These are phyloP conservation scores for Acanthopagrus latus DNA, from an alignment of 2,797 vertebrate species.

Conservation along the genomic window DNA sequence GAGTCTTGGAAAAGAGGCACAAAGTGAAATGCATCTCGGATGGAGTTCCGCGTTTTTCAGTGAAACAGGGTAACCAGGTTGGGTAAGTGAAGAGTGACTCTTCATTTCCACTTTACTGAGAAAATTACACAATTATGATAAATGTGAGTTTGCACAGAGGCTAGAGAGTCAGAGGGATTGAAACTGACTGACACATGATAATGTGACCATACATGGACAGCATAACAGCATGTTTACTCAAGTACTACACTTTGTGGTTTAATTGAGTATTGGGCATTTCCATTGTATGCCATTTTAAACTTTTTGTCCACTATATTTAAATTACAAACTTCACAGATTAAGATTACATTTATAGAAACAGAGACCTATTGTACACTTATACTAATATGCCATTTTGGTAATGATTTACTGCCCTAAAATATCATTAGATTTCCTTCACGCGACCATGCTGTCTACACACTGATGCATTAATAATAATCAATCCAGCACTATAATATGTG, in stretches of 20 bases:
- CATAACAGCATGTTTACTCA: background rate
- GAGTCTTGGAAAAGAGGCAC: background rate
- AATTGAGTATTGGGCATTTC: background rate
- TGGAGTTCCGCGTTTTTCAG: conserved; percentile 8
- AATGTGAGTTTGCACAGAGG: background rate
- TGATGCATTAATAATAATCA: background rate
- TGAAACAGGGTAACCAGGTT: background rate
- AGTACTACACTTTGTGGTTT: background rate
- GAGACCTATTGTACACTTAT: background rate
- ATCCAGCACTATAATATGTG: background rate
- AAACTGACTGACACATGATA: background rate
- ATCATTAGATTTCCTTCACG: background rate
- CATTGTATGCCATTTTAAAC: background rate
- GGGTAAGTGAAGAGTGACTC: background rate
- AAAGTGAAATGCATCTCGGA: background rate
- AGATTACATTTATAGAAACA: background rate
- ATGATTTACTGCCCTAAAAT: background rate
- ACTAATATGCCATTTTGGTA: background rate
- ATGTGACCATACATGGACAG: background rate
- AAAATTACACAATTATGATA: background rate
- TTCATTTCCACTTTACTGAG: conserved; percentile 12
- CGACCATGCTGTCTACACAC: background rate
- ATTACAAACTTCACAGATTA: background rate
- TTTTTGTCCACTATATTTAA: background rate
- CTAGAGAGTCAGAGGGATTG: background rate